These are phyloP conservation scores for Poecile atricapillus DNA, from an alignment of 2,113 vertebrate genomes.

Conservation along the genomic window DNA sequence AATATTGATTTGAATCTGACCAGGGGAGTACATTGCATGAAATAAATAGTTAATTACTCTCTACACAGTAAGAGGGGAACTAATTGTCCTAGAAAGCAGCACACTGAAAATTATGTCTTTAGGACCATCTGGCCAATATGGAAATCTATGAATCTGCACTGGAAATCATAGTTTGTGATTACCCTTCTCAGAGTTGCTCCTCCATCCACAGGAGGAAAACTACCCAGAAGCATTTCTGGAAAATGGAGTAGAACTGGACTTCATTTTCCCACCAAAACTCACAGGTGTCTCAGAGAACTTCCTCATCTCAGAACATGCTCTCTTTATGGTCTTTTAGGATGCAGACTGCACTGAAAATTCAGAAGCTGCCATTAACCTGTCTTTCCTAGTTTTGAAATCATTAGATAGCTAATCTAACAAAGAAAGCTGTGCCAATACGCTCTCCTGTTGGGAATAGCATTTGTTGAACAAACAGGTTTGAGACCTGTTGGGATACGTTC, in stretches of 20 bases:
- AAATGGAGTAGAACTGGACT: neutral
- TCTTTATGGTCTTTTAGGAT: neutral
- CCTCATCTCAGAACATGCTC: neutral
- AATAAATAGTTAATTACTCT: neutral
- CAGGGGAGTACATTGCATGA: neutral
- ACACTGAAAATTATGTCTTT: neutral
- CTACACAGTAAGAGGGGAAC: neutral
- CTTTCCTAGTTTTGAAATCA: neutral
- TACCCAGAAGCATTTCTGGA: neutral
- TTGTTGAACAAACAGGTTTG: neutral
- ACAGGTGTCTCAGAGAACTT: neutral
- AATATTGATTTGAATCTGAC: neutral
- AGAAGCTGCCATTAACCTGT: neutral
- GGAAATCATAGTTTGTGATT: neutral
- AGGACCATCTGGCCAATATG: neutral
- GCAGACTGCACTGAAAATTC: neutral
- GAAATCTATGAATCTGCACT: neutral
- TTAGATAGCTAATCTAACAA: neutral
- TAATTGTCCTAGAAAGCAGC: neutral
- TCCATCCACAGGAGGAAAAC: neutral
- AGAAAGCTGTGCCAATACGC: neutral
- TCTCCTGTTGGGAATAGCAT: neutral
- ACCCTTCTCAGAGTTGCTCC: neutral
- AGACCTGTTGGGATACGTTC: neutral
- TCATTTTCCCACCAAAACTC: neutral